Evolutionary conservation across 1,140 invertebrate genomes (phyloP).

Genomic region (Psix sp.): DNA sequence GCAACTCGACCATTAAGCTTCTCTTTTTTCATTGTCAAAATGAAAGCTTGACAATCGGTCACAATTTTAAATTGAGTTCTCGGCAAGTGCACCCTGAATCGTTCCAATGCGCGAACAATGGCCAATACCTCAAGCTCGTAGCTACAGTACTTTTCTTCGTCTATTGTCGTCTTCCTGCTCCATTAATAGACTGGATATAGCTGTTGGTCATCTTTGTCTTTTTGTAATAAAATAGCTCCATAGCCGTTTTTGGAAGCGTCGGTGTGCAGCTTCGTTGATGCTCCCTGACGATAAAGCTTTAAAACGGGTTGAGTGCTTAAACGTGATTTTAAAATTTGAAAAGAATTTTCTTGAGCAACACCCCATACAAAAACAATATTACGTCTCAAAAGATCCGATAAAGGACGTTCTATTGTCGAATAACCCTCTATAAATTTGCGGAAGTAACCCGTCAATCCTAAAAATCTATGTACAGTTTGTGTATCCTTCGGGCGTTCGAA

Average conservation of each 20-base stretch:
- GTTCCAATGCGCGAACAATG: neutral
- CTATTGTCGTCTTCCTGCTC: constrained; percentile 1
- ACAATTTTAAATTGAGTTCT: constrained; percentile 48
- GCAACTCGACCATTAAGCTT: constrained; percentile 46
- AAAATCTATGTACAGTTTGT: constrained; percentile 10
- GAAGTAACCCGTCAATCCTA: constrained; percentile 3
- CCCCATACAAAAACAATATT: constrained; percentile 1
- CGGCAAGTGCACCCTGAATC: neutral
- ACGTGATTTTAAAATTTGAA: neutral
- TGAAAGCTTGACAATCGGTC: constrained; percentile 48
- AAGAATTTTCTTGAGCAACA: neutral
- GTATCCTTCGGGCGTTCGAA: constrained; percentile 1
- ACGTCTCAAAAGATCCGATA: constrained; percentile 6
- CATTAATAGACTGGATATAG: constrained; percentile 9
- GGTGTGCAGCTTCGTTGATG: constrained; percentile 20
- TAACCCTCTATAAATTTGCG: neutral
- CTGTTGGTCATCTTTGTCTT: constrained; percentile 1
- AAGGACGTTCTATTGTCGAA: neutral
- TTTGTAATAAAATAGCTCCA: constrained; percentile 12
- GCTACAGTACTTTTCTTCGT: constrained; percentile 7
- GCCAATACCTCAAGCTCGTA: constrained; percentile 3
- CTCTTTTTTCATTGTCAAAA: constrained; percentile 38
- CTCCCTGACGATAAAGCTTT: neutral
- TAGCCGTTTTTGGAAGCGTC: constrained; percentile 6
- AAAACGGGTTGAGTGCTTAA: constrained; percentile 6